phyloP scores from a whole-genome alignment of 2,888 invertebrate genomes.

The Thereva nobilitata region DNA sequence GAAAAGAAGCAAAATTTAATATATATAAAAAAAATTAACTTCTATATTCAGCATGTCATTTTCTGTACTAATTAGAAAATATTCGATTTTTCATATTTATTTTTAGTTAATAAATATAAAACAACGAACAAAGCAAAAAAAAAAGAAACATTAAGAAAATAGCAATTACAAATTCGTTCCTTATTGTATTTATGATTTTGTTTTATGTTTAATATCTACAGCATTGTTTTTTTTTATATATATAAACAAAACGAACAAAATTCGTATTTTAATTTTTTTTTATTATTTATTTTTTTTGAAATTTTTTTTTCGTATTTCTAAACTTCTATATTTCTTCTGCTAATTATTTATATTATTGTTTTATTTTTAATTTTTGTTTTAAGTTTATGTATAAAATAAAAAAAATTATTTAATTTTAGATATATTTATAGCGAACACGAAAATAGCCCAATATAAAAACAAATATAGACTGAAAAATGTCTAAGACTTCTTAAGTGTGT shows the following conservation, averaged over 20 bases:
- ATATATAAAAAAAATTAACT: slow-evolving; percentile 13
- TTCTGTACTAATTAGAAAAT: slow-evolving; percentile 24
- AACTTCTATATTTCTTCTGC: no score
- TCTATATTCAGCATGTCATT: slow-evolving; percentile 19
- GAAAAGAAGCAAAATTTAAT: not conserved
- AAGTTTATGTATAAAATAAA: slow-evolving; percentile 8
- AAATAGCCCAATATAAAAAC: slow-evolving; percentile 19
- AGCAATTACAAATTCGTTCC: no score
- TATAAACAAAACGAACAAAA: slow-evolving; percentile 17
- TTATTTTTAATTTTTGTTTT: slow-evolving; percentile 25
- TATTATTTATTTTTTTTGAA: no score
- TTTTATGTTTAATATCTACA: no score
- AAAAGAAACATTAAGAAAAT: no score
- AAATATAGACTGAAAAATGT: slow-evolving; percentile 22
- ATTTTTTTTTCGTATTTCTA: no score
- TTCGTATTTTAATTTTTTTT: slow-evolving; percentile 2
- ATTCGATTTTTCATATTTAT: not conserved
- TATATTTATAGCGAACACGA: slow-evolving; percentile 33
- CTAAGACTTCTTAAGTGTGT: slow-evolving; percentile 17
- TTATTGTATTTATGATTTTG: no score
- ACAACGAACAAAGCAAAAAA: no score
- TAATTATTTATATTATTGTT: not conserved
- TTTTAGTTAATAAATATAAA: no score
- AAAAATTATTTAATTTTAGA: slow-evolving; percentile 24
- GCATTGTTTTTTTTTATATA: not conserved